Percentiles rank a stretch among this genome's conserved stretches.
Evolutionary conservation across 2,888 invertebrate species (phyloP).

Genomic region (Leucoma salicis): DNA sequence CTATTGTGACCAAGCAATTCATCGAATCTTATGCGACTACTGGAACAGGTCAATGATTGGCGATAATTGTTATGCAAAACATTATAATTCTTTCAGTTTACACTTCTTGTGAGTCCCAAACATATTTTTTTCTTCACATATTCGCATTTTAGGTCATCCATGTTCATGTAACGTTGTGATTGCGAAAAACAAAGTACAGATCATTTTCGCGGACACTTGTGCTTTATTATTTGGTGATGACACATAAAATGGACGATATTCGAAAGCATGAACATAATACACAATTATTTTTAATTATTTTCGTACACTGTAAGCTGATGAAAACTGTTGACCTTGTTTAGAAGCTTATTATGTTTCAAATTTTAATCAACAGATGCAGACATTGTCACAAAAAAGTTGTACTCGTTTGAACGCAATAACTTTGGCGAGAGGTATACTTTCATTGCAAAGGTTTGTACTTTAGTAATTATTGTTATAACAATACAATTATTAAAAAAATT

Average conservation of each 20-base stretch:
- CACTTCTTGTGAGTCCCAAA: constrained; percentile 73
- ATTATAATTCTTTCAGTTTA: constrained; percentile 70
- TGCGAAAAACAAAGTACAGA: constrained; percentile 81
- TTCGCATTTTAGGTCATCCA: constrained; percentile 83
- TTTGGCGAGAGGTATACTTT: constrained; percentile 44
- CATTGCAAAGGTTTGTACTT: constrained; percentile 12
- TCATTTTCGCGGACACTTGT: constrained; percentile 78
- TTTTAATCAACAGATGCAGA: constrained; percentile 83
- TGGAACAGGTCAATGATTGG: constrained; percentile 63
- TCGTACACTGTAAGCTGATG: constrained; percentile 74
- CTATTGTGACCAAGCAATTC: constrained; percentile 72
- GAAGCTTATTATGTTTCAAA: constrained; percentile 82
- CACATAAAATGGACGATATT: constrained; percentile 55
- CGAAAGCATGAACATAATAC: constrained; percentile 61
- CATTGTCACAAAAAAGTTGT: constrained; percentile 78
- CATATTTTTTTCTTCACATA: constrained; percentile 80
- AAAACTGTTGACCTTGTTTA: constrained; percentile 83
- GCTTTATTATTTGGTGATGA: constrained; percentile 61
- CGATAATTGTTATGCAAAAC: constrained; percentile 59
- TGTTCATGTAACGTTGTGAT: constrained; percentile 83
- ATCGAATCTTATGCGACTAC: constrained; percentile 61
- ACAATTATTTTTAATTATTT: constrained; percentile 75
- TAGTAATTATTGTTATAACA: background rate
- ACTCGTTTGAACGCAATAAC: constrained; percentile 52
- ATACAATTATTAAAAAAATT: background rate